Conservation (phyloP, 2,113 vertebrate species). For the Ctenomys sociabilis region DNA sequence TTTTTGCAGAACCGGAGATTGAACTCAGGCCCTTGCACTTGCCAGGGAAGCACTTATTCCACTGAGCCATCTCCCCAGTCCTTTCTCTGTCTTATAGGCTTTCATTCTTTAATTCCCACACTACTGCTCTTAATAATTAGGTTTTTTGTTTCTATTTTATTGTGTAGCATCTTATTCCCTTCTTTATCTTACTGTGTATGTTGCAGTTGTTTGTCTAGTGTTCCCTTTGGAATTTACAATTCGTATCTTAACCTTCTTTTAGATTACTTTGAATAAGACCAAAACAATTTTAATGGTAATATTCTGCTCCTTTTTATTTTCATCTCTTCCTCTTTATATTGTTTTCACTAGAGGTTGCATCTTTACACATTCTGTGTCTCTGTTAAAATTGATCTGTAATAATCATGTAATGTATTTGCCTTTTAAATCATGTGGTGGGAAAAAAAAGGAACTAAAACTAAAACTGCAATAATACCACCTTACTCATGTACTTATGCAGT, state of each 20-base stretch:
- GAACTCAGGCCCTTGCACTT: too few relatives aligned
- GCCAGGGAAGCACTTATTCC: too few relatives aligned
- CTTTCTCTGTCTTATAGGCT: background rate
- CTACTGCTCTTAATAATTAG: background rate
- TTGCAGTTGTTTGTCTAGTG: background rate
- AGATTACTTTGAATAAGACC: background rate
- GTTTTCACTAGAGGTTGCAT: background rate
- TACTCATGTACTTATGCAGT: background rate
- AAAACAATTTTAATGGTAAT: background rate
- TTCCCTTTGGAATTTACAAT: background rate
- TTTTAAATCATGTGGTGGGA: slow-evolving; percentile 14
- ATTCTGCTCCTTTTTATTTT: background rate
- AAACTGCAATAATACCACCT: background rate
- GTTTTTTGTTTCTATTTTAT: background rate
- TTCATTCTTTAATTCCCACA: background rate
- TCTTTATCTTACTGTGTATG: background rate
- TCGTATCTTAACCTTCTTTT: background rate
- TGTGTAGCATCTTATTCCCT: background rate
- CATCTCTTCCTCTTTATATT: background rate
- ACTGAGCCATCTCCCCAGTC: too few relatives aligned
- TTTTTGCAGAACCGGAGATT: too few relatives aligned
- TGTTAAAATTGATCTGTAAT: background rate
- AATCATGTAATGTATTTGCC: background rate
- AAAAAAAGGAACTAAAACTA: background rate
- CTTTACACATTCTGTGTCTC: background rate